A percentile compares a stretch with the other conserved stretches of the same genome.
These are phyloP conservation scores for Dendrocincla tyrannina DNA, from an alignment of 2,797 vertebrate genomes.

Conservation along the genomic window DNA sequence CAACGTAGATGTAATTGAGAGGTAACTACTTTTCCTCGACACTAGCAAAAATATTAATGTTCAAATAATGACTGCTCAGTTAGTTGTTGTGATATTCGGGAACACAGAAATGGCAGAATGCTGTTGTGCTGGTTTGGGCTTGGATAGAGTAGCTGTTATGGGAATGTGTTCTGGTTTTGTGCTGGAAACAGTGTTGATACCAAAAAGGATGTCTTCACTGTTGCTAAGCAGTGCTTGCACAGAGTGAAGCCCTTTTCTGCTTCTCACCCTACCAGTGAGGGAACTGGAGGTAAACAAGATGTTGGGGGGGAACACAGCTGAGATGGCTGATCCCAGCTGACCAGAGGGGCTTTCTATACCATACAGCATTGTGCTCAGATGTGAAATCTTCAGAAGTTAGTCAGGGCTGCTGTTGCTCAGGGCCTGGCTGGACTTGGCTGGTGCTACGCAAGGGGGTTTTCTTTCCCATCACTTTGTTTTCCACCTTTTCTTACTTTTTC, in stretches of 20 bases:
- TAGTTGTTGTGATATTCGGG: not conserved
- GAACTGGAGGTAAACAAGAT: not conserved
- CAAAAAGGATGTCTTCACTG: not conserved
- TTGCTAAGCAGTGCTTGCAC: not conserved
- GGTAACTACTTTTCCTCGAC: not conserved
- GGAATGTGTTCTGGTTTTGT: not conserved
- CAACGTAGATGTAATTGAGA: not conserved
- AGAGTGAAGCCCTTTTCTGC: not conserved
- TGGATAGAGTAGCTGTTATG: not conserved
- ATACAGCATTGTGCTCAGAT: not conserved
- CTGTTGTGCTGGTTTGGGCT: not conserved
- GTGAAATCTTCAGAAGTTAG: not conserved
- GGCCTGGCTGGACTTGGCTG: not conserved
- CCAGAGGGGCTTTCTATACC: not conserved
- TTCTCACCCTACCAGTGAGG: not conserved
- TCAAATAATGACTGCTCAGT: not conserved
- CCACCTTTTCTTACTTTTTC: not conserved
- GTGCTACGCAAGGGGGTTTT: fast-evolving
- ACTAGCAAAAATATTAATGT: not conserved
- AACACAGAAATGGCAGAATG: not conserved
- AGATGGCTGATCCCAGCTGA: not conserved
- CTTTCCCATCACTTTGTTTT: too few species aligned
- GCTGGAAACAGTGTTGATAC: not conserved
- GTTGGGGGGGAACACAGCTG: not conserved
- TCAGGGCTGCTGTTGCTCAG: fast-evolving